A percentile compares a stretch with the other conserved stretches of the same genome.
phyloP scores from a whole-genome alignment of 2,888 invertebrate genomes.

The Therioaphis trifolii region DNA sequence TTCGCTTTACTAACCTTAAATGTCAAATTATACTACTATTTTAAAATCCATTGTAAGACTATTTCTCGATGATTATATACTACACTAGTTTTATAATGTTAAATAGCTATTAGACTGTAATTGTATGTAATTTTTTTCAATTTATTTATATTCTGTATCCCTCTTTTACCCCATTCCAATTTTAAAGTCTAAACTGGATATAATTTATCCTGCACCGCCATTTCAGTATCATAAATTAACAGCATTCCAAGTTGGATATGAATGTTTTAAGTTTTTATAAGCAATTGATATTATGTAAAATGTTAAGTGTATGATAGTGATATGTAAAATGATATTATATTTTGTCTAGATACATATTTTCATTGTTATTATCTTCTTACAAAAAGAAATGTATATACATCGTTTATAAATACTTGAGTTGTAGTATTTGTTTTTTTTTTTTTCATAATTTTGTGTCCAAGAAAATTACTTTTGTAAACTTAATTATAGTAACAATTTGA shows the following conservation, averaged over 20 bases:
- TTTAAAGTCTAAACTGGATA: not conserved
- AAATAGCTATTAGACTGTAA: not conserved
- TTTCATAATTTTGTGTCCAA: not conserved
- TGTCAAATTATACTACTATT: not conserved
- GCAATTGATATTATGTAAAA: not conserved
- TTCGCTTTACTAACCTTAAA: not conserved
- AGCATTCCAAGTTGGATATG: slow-evolving; percentile 15
- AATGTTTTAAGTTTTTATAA: slow-evolving; percentile 8
- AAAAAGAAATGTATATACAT: slow-evolving; percentile 9
- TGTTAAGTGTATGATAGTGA: slow-evolving; percentile 9
- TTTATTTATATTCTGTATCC: not conserved
- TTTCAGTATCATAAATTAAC: slow-evolving; percentile 44
- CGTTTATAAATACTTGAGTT: not conserved
- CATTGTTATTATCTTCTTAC: slow-evolving; percentile 13
- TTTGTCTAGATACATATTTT: slow-evolving; percentile 6
- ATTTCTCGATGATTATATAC: not conserved
- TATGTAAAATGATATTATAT: not conserved
- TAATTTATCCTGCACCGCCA: not conserved
- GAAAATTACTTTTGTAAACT: not conserved
- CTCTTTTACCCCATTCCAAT: slow-evolving; percentile 34
- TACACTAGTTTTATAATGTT: not conserved
- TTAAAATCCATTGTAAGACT: not conserved
- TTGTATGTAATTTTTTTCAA: not conserved
- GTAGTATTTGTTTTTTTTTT: not conserved
- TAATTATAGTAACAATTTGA: not conserved